Conservation (phyloP, 2,113 vertebrate species). For the Bolborhynchus lineola region DNA sequence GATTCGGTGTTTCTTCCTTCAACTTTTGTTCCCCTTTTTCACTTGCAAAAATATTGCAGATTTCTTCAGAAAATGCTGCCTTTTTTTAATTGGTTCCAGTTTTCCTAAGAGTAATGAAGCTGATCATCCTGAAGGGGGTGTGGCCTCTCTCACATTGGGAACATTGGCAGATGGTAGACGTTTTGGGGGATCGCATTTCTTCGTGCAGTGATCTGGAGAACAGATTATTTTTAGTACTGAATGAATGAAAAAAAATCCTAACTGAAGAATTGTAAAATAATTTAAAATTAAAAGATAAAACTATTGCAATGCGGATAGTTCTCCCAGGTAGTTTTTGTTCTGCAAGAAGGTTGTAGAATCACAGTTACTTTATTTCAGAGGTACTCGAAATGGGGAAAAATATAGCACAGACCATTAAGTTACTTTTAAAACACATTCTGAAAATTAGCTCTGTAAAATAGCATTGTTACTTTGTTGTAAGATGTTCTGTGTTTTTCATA, state of each 20-base stretch:
- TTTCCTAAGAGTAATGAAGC: neutral
- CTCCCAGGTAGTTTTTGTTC: neutral
- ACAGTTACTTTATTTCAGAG: neutral
- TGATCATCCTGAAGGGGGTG: neutral
- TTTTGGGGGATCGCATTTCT: neutral
- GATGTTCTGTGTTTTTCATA: neutral
- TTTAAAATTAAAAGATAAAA: neutral
- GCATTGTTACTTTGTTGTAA: neutral
- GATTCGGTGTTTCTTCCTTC: neutral
- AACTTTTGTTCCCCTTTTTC: neutral
- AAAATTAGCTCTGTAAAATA: neutral
- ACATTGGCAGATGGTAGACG: neutral
- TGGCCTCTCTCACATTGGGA: neutral
- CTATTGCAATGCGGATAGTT: neutral
- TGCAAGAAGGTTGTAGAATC: neutral
- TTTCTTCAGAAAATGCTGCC: neutral
- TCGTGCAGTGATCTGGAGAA: neutral
- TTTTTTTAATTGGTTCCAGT: neutral
- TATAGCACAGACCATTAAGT: neutral
- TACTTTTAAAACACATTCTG: neutral
- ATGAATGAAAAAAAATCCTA: neutral
- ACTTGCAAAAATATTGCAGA: neutral
- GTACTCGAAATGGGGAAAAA: neutral
- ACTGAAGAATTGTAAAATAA: neutral
- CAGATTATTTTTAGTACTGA: neutral